Percentiles rank a stretch among this genome's conserved stretches.
Evolutionary conservation across 2,113 vertebrate genomes (phyloP).

Genomic region (Dromiciops gliroides): DNA sequence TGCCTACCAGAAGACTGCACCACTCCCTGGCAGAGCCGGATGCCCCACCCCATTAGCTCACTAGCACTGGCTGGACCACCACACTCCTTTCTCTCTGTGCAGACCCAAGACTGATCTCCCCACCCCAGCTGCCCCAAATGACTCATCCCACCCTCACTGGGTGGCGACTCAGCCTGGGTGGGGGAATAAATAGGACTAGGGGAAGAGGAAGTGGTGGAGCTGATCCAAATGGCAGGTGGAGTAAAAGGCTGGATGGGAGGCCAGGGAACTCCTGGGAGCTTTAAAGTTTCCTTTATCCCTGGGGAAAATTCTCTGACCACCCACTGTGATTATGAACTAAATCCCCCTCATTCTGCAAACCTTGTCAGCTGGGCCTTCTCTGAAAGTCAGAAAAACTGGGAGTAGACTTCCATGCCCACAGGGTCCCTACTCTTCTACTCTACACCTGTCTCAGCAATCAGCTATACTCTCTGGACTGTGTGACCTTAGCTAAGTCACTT

Average conservation of each 20-base stretch:
- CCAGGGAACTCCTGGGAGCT: not conserved
- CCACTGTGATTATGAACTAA: not conserved
- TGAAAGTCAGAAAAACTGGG: not conserved
- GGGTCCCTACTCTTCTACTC: too few species aligned
- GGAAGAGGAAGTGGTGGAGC: not conserved
- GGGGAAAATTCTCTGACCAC: not conserved
- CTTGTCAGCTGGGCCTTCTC: not conserved
- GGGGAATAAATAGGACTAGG: conserved; percentile 1
- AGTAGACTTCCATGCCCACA: not conserved
- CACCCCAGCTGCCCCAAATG: not conserved
- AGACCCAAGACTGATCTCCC: not conserved
- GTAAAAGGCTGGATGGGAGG: not conserved
- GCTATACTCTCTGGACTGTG: not conserved
- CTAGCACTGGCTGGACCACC: not conserved
- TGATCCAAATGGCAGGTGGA: not conserved
- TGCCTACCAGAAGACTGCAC: not conserved
- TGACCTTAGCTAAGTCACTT: not conserved
- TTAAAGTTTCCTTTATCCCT: not conserved
- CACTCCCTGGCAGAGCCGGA: not conserved
- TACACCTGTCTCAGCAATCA: too few species aligned
- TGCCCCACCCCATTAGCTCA: not conserved
- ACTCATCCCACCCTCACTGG: not conserved
- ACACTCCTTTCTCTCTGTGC: not conserved
- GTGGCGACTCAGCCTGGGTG: not conserved
- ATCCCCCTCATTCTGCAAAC: not conserved